Percentiles rank a stretch among this genome's conserved stretches.
These are phyloP conservation scores for Nymphalis io DNA, from an alignment of 1,140 invertebrate species.

Conservation along the genomic window DNA sequence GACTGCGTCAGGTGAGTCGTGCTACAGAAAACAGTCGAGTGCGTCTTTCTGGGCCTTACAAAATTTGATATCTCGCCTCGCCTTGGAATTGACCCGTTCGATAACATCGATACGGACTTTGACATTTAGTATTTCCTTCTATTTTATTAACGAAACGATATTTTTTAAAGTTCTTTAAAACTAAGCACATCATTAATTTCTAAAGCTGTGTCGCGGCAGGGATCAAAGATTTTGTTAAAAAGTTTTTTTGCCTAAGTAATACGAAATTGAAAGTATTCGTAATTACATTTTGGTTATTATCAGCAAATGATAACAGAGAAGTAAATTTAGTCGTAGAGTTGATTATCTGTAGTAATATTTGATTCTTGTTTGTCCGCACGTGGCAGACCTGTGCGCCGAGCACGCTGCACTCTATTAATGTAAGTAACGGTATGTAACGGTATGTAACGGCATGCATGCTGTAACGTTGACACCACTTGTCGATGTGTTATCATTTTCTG, in stretches of 20 bases:
- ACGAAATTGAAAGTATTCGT: not conserved
- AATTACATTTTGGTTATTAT: not conserved
- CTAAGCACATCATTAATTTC: too few species aligned
- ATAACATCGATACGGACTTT: too few species aligned
- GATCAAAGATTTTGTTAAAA: slow-evolving; percentile 16
- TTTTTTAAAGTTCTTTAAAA: too few species aligned
- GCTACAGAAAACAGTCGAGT: too few species aligned
- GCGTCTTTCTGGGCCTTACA: too few species aligned
- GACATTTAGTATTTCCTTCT: too few species aligned
- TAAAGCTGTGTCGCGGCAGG: slow-evolving; percentile 6
- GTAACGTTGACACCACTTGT: slow-evolving; percentile 39
- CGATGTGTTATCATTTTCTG: slow-evolving; percentile 73
- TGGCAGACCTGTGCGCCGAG: slow-evolving; percentile 59
- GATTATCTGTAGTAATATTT: slow-evolving; percentile 35
- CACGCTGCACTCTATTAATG: slow-evolving; percentile 57
- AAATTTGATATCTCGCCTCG: too few species aligned
- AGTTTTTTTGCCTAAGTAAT: not conserved
- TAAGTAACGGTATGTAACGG: slow-evolving; percentile 71
- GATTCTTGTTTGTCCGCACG: slow-evolving; percentile 51
- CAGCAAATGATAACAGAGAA: slow-evolving; percentile 29
- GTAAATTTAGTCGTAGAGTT: slow-evolving; percentile 10
- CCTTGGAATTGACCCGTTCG: too few species aligned
- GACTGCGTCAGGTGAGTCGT: slow-evolving; percentile 12
- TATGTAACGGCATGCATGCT: slow-evolving; percentile 69
- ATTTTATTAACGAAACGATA: too few species aligned